Base-by-base conservation (phyloP, 2,113 vertebrate genomes). In the Melanerpes formicivorus region DNA sequence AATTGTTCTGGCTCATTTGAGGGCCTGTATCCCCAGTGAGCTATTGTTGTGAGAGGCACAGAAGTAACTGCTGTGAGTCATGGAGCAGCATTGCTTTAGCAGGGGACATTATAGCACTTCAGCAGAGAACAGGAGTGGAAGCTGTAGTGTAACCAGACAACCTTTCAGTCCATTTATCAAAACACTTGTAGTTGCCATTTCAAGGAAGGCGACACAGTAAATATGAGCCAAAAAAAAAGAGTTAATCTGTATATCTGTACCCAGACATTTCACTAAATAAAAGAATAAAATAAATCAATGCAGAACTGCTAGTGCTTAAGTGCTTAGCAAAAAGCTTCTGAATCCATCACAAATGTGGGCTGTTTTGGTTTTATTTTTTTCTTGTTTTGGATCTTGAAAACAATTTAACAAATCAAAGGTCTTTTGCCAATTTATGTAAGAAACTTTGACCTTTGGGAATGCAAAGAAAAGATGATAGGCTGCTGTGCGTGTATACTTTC, bases 161-260 rank as follows among this genome's bases (percentile, higher is more conserved):
- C 94, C 97, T 96, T 89, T 90, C 69, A 88, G 69, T 52, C 92
- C 93, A 96, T 96, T 97, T 97, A 96, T 97, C 96, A 97, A 93
- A 96, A 69, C 76, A 48, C 73, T 95, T 82, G 60, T 44, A 93
- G 87, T 52, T 92, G 80, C 79, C 74, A 60, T 96, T 96, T 95
- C 93, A 96, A 93, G 86, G 64, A 90, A 97, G 95, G 96, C 79
- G 95, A 93, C 97, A 50, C 84, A 93, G 93, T 95, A 95, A 96
- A 94, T 96, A 96, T 94, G 58, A 91, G 88, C 0, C 16, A 44
- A 26, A 52, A 58, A 15, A 67, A 30, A 63, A 85, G n/a, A 69
- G 87, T 96, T 95, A 88, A 81, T 95, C 90, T 95, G 48, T 88
- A 34, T 75, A 80, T 95, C 92, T 93, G 50, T 75, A 88, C 82